These are phyloP conservation scores for Heliornis fulica DNA, from an alignment of 2,113 vertebrate species.

Conservation along the genomic window DNA sequence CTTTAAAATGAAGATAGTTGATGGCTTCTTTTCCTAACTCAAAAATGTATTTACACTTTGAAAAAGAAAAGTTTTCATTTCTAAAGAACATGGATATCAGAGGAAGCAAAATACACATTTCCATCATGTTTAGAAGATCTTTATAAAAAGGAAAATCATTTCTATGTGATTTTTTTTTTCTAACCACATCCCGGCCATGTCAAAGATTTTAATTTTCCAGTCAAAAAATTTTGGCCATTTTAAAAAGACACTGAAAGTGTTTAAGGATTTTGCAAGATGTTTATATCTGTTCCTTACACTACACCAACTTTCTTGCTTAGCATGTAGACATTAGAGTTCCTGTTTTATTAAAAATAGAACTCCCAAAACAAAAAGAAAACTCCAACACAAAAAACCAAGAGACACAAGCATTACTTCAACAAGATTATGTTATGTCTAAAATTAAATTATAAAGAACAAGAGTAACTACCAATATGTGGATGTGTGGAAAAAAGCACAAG, in stretches of 20 bases:
- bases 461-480: conserved; percentile 2
- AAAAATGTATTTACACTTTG: neutral
- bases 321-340: neutral
- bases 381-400: neutral
- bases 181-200: neutral
- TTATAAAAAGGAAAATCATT: neutral
- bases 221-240: neutral
- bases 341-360: neutral
- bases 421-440: conserved; percentile 24
- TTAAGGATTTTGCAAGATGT: neutral
- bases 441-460: conserved; percentile 50
- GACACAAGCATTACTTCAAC: neutral
- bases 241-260: neutral
- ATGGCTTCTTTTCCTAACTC: neutral
- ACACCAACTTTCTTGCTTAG: neutral
- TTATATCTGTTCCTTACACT: neutral
- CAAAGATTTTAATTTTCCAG: neutral
- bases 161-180: neutral
- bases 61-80: neutral
- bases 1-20: neutral
- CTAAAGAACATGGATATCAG: neutral
- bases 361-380: neutral
- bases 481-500: neutral
- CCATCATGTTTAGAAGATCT: neutral
- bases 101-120: neutral